Conservation (phyloP, 2,113 vertebrate species). For the Gymnocephalus cernua region DNA sequence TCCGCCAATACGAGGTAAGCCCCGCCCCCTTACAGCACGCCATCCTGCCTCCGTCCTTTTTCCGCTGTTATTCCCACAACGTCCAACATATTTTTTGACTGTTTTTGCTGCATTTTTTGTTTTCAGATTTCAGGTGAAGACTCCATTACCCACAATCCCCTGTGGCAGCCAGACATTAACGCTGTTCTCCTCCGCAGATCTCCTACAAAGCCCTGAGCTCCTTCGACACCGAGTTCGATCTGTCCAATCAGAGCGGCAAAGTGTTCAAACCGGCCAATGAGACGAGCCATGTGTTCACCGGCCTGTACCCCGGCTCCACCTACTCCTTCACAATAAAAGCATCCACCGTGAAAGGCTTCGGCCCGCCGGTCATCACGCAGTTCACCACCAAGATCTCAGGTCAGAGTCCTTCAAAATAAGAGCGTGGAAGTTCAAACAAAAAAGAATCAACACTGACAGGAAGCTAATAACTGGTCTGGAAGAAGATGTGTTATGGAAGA, state of each 20-base stretch:
- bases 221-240: constrained; percentile 96
- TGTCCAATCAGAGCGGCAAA: constrained; percentile 96
- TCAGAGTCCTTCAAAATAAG: constrained; percentile 51
- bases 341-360: constrained; percentile 95
- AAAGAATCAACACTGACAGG: too few species aligned
- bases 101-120: too few species aligned
- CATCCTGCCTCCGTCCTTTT: too few species aligned
- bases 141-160: constrained; percentile 29
- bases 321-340: constrained; percentile 97
- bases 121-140: background rate
- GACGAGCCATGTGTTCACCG: constrained; percentile 92
- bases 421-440: too few species aligned
- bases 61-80: too few species aligned
- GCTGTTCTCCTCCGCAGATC: constrained; percentile 83
- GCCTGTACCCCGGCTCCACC: constrained; percentile 94
- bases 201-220: constrained; percentile 98
- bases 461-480: too few species aligned
- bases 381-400: constrained; percentile 99
- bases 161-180: too few species aligned
- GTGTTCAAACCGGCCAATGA: constrained; percentile 95
- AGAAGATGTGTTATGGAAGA: too few species aligned
- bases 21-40: too few species aligned
- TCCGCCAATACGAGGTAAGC: constrained; percentile 91
- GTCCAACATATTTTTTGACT: too few species aligned
- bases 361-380: constrained; percentile 91